A percentile compares a stretch with the other conserved stretches of the same genome.
Evolutionary conservation across 2,797 vertebrate genomes (phyloP).

Genomic region (Karalla daura): DNA sequence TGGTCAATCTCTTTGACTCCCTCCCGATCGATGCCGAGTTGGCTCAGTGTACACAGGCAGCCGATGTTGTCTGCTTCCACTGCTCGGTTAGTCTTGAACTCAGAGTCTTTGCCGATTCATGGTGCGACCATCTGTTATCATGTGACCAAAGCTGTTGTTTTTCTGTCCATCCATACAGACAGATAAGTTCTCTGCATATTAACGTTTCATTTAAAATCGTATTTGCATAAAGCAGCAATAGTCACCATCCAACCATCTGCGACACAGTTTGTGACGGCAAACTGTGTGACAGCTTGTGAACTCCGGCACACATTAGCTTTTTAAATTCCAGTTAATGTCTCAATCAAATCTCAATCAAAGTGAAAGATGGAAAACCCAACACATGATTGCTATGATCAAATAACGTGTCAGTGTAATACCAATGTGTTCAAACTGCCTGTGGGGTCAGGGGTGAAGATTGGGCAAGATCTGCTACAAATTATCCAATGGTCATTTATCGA

Average conservation of each 20-base stretch:
- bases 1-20: not conserved
- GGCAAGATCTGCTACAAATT: too few relatives aligned
- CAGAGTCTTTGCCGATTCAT: not conserved
- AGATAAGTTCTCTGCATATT: conserved; percentile 8
- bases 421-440: not conserved
- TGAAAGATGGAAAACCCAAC: not conserved
- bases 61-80: not conserved
- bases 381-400: not conserved
- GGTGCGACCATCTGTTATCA: conserved; percentile 37
- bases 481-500: too few relatives aligned
- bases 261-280: conserved; percentile 23
- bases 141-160: conserved; percentile 41
- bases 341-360: conserved; percentile 5
- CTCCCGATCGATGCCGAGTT: not conserved
- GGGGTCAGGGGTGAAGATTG: too few relatives aligned
- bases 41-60: not conserved
- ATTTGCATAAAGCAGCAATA: conserved; percentile 44
- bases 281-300: conserved; percentile 41
- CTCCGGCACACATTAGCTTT: conserved; percentile 15
- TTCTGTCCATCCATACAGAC: conserved; percentile 11
- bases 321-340: conserved; percentile 14
- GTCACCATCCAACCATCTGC: conserved; percentile 51
- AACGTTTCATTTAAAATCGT: conserved; percentile 26
- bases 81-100: not conserved
- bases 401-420: not conserved